A percentile compares a stretch with the other conserved stretches of the same genome.
These are phyloP conservation scores for Embiotoca jacksoni DNA, from an alignment of 2,113 vertebrate species.

Conservation along the genomic window DNA sequence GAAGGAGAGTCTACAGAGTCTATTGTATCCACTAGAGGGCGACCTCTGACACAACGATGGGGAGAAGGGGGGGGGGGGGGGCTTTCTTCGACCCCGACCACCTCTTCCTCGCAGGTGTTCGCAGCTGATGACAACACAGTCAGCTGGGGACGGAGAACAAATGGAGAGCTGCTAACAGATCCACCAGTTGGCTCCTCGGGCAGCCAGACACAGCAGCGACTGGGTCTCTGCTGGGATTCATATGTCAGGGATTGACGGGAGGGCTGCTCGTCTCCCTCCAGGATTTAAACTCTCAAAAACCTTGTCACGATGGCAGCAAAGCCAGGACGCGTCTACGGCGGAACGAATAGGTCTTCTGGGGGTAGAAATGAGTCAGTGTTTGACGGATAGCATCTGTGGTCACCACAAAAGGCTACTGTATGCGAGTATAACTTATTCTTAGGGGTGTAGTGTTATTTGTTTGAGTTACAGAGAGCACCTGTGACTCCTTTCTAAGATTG, in stretches of 20 bases:
- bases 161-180: constrained; percentile 22
- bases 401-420: too few relatives aligned
- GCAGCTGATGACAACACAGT: constrained; percentile 34
- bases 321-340: neutral
- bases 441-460: too few relatives aligned
- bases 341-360: neutral
- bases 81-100: neutral
- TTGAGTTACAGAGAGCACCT: too few relatives aligned
- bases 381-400: neutral
- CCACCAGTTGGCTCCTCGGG: neutral
- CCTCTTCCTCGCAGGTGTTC: constrained; percentile 6
- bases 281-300: neutral
- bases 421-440: too few relatives aligned
- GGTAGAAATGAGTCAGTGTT: neutral
- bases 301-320: neutral
- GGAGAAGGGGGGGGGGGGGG: neutral
- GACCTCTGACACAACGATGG: constrained; percentile 50
- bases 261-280: neutral
- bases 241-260: constrained; percentile 31
- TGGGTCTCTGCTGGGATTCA: constrained; percentile 49
- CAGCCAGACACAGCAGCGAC: constrained; percentile 16
- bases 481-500: too few relatives aligned
- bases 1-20: too few relatives aligned
- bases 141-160: constrained; percentile 20
- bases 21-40: constrained; percentile 78